Percentiles rank a stretch among this genome's conserved stretches.
Evolutionary conservation across 2,113 vertebrate species (phyloP).

Genomic region (Periophthalmodon schlosseri): DNA sequence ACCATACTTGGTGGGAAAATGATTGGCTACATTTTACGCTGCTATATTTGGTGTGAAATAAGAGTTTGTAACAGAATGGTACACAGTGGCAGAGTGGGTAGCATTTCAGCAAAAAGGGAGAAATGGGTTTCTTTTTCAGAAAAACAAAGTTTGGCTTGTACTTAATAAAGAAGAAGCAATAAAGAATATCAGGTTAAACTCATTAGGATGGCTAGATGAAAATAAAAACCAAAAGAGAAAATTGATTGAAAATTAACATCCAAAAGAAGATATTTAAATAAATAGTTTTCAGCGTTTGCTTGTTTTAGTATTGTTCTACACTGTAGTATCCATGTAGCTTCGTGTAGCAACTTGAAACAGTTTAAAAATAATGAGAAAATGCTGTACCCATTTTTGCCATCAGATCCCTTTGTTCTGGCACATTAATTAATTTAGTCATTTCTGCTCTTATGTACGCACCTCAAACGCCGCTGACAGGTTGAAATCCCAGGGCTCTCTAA

Average conservation of each 20-base stretch:
- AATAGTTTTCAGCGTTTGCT: not conserved
- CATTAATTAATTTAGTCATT: constrained; percentile 30
- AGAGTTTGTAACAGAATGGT: too few relatives aligned
- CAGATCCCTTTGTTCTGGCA: constrained; percentile 9
- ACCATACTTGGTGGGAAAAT: too few relatives aligned
- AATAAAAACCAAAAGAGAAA: not conserved
- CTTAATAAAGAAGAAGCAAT: too few relatives aligned
- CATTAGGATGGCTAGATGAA: not conserved
- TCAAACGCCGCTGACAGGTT: constrained; percentile 34
- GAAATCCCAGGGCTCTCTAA: constrained; percentile 13
- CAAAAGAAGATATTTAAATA: not conserved
- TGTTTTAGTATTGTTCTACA: not conserved
- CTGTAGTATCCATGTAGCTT: not conserved
- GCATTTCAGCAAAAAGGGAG: too few relatives aligned
- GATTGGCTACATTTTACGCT: too few relatives aligned
- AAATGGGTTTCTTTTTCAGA: too few relatives aligned
- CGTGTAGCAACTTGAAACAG: not conserved
- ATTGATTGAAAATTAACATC: not conserved
- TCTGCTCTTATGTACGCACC: constrained; percentile 18
- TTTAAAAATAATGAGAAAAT: not conserved
- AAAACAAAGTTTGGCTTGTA: too few relatives aligned
- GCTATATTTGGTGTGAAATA: too few relatives aligned
- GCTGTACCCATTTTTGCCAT: not conserved
- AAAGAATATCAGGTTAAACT: not conserved
- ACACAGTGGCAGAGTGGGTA: not conserved